Evolutionary conservation across 2,113 vertebrate genomes (phyloP).

Genomic region (Polyodon spathula): DNA sequence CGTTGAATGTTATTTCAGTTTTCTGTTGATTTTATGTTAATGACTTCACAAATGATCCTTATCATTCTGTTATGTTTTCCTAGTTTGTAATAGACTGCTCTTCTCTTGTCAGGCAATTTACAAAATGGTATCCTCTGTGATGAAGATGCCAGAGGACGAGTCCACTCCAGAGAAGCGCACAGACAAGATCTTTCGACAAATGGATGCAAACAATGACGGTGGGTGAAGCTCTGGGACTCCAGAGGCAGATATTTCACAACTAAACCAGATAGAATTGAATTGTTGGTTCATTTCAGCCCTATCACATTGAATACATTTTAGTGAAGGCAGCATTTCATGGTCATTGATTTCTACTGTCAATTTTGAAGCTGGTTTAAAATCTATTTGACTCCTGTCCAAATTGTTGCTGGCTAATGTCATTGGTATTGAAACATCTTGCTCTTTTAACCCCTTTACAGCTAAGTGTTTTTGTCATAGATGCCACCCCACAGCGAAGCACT

Average conservation of each 20-base stretch:
- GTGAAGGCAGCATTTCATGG: no score
- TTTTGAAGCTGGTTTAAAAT: no score
- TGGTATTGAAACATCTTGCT: no score
- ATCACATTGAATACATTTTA: no score
- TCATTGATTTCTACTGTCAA: no score
- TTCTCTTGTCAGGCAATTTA: conserved; percentile 57
- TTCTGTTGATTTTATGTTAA: no score
- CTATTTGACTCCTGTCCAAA: no score
- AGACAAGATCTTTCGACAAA: conserved; percentile 75
- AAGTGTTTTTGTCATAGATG: no score
- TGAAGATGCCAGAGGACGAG: conserved; percentile 75
- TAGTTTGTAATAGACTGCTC: neutral
- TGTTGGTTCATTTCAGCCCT: neutral
- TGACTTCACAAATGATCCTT: no score
- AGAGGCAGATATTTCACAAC: neutral
- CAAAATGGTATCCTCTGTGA: conserved; percentile 74
- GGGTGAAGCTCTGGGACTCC: conserved; percentile 17
- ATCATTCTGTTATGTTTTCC: neutral
- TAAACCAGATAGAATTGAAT: neutral
- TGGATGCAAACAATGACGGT: conserved; percentile 75
- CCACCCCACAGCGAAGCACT: no score
- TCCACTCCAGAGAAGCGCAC: conserved; percentile 72
- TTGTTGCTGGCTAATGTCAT: no score
- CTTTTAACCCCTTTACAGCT: no score
- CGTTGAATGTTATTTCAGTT: neutral